Conservation (phyloP, 2,888 invertebrate genomes). For the Podabrus alpinus region DNA sequence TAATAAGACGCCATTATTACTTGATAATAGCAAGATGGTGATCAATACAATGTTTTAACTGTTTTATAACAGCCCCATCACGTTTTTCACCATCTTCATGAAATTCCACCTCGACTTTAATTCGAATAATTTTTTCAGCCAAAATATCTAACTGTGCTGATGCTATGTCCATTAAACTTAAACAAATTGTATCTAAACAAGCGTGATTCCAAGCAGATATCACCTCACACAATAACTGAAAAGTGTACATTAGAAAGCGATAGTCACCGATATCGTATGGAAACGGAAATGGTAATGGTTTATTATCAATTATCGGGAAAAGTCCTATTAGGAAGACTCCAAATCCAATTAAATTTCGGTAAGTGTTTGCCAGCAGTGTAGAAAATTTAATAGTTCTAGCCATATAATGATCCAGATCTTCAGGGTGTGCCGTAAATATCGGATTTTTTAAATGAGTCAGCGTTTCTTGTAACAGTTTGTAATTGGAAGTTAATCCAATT, state of each 20-base stretch:
- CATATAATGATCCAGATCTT: constrained; percentile 20
- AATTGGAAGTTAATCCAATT: constrained; percentile 2
- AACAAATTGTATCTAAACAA: constrained; percentile 17
- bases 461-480: constrained; percentile 1
- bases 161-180: constrained; percentile 17
- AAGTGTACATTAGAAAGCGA: constrained; percentile 14
- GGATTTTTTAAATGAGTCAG: constrained; percentile 14
- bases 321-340: constrained; percentile 7
- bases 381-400: constrained; percentile 8
- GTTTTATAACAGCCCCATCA: background rate
- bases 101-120: background rate
- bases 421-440: constrained; percentile 17
- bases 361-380: constrained; percentile 11
- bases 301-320: constrained; percentile 16
- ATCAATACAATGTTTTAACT: too few species aligned
- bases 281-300: constrained; percentile 27
- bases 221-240: constrained; percentile 12
- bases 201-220: constrained; percentile 28
- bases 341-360: background rate
- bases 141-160: constrained; percentile 23
- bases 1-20: too few species aligned
- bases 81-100: too few species aligned
- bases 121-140: constrained; percentile 2
- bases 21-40: too few species aligned
- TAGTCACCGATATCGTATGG: constrained; percentile 23